Evolutionary conservation across 2,888 invertebrate species (phyloP), one percentile per base, ranked within the genome.

Genomic region (Agrotis exclamationis): DNA sequence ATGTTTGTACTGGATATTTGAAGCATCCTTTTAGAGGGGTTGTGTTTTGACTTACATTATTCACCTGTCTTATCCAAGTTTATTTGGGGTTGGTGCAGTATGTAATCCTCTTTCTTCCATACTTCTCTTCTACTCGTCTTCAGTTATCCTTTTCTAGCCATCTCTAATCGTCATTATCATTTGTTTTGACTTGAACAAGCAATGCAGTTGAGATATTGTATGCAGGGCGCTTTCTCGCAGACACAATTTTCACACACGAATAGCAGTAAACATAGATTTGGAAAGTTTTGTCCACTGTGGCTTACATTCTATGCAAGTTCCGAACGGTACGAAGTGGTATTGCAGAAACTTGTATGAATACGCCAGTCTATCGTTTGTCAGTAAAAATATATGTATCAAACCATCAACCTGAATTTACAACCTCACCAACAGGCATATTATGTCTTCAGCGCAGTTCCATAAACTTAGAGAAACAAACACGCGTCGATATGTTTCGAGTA

Each of bases 401-500:
- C 47, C 22, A 70, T 48, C 78, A 33, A 56, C 33, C 60, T 4
- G 6, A 56, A 60, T 78, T 74, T 78, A 78, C 54, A 71, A 33
- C 7, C 28, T 11, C 28, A 24, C 45, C 20, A 48, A 56, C 20
- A 50, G 33, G 48, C 28, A 54, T 11, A 60, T 64, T 39, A 51
- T 74, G 24, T 65, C 67, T 51, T 20, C 59, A 62, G 18, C n/a
- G 50, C 47, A 65, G 66, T 80, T 64, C 24, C 75, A 57, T 72
- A 74, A 72, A 51, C 20, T 47, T 39, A 33, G 16, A 74, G 39
- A 51, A 74, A 80, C 62, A 80, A 75, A 80, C 51, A 65, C 20
- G 28, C 18, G 74, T 79, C 62, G 50, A 66, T 80, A 62, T 66
- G 33, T 44, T 53, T 50, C n/a, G 14, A 50, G 51, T 50, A 67